Base-by-base conservation (phyloP, 2,888 invertebrate species). In the Acanthosoma haemorrhoidale region DNA sequence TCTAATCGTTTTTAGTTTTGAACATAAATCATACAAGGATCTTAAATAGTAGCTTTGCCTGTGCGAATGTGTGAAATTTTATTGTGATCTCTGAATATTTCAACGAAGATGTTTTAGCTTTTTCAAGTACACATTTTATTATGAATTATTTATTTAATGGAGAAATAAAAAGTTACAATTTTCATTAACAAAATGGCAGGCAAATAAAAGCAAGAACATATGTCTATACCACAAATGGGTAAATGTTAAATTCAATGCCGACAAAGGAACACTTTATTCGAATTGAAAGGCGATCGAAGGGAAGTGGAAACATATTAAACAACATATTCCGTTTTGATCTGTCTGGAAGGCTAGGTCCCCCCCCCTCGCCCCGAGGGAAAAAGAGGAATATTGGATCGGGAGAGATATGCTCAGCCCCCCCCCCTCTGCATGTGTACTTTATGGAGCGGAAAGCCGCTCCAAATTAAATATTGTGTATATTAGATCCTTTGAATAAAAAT, bases 401-500 rank as follows among this genome's bases (percentile, higher is more conserved):
- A 43, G 38, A 36, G 38, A n/a, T 36, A 36, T 21, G 21, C 43
- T 43, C 11, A 13, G 25, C n/a, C n/a, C 2, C 13, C n/a, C n/a
- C n/a, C n/a, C n/a, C n/a, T n/a, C n/a, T 32, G 15, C 36, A 29
- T 60, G 16, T 60, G 32, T 60, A 60, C 59, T 60, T 60, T 60
- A 60, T 60, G 16, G 60, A 60, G 60, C 60, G 60, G 60, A 60
- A 60, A 60, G 25, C 60, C 32, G 18, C 32, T 36, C 60, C 16
- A 60, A 60, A 60, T 60, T 60, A 60, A 60, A 60, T 60, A 60
- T 60, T 60, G 60, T 29, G 25, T 60, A 29, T 60, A 60, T 60
- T 60, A 60, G 60, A 60, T 60, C 60, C 21, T 60, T 34, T 60
- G 60, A 60, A 60, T 60, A 60, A 60, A 60, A 60, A 60, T 60